Evolutionary conservation across 2,888 invertebrate species (phyloP).

Genomic region (Clepsis dumicolana): DNA sequence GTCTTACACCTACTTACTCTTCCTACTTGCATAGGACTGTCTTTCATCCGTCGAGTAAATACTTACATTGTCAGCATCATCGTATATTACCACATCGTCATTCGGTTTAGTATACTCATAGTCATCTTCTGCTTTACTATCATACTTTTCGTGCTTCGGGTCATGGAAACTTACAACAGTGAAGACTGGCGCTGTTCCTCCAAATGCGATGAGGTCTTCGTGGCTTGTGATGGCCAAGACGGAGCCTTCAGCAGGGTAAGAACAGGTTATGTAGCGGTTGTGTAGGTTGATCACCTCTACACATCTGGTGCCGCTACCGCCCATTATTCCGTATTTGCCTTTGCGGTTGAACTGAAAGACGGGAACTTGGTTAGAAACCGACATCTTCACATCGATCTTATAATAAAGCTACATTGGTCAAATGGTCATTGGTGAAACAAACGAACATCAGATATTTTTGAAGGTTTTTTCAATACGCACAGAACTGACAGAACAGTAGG

Average conservation of each 20-base stretch:
- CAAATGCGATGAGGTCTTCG: constrained; percentile 74
- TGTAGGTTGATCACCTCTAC: constrained; percentile 79
- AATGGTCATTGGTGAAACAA: no score
- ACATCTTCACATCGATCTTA: no score
- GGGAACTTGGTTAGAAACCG: not conserved
- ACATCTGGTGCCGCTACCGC: constrained; percentile 79
- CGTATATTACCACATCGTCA: constrained; percentile 22
- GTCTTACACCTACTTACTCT: not conserved
- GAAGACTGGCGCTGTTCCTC: constrained; percentile 72
- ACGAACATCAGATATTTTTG: no score
- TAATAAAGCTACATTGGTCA: no score
- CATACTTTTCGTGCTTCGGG: constrained; percentile 74
- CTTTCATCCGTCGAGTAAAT: constrained; percentile 4
- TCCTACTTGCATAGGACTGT: not conserved
- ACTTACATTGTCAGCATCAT: constrained; percentile 16
- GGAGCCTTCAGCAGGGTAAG: constrained; percentile 70
- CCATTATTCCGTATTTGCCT: constrained; percentile 79
- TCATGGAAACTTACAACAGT: constrained; percentile 75
- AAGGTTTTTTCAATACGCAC: no score
- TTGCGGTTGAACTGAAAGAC: constrained; percentile 75
- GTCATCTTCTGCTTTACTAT: constrained; percentile 48
- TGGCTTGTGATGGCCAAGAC: constrained; percentile 71
- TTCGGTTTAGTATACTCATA: constrained; percentile 49
- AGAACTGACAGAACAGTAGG: no score
- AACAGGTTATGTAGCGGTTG: constrained; percentile 77